These are phyloP conservation scores for Taurulus bubalis DNA, from an alignment of 2,113 vertebrate species.

Conservation along the genomic window DNA sequence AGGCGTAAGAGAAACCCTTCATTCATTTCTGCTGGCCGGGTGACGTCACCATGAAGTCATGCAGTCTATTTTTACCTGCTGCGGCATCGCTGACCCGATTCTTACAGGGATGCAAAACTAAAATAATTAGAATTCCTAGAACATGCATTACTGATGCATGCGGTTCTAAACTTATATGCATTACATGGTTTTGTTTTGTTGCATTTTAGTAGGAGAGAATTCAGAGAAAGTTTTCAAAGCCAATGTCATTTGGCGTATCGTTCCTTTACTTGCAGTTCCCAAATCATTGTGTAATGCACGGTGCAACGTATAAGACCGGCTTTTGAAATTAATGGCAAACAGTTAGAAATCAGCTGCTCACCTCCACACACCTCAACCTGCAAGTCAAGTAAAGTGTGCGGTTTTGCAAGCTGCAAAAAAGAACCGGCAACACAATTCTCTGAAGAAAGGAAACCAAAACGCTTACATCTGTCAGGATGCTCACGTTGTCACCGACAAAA, in stretches of 20 bases:
- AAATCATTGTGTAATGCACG: background rate
- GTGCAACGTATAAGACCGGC: background rate
- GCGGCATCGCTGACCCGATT: background rate
- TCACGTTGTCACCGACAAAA: background rate
- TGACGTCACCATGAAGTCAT: background rate
- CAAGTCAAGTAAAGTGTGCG: background rate
- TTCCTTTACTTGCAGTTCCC: background rate
- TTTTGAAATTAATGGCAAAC: background rate
- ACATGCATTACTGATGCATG: background rate
- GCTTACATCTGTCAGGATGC: background rate
- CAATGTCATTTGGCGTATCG: background rate
- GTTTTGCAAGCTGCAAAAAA: background rate
- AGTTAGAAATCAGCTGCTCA: background rate
- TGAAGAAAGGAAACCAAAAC: constrained; percentile 28
- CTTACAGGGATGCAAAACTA: background rate
- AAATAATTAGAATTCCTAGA: background rate
- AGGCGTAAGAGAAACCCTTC: constrained; percentile 30
- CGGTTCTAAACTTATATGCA: background rate
- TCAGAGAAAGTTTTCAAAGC: background rate
- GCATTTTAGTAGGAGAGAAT: background rate
- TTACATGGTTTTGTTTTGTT: background rate
- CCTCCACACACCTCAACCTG: background rate
- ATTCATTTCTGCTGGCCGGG: background rate
- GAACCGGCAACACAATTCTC: constrained; percentile 5
- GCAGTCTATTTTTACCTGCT: background rate